Evolutionary conservation across 2,797 vertebrate genomes (phyloP).

Genomic region (Chelon labrosus): DNA sequence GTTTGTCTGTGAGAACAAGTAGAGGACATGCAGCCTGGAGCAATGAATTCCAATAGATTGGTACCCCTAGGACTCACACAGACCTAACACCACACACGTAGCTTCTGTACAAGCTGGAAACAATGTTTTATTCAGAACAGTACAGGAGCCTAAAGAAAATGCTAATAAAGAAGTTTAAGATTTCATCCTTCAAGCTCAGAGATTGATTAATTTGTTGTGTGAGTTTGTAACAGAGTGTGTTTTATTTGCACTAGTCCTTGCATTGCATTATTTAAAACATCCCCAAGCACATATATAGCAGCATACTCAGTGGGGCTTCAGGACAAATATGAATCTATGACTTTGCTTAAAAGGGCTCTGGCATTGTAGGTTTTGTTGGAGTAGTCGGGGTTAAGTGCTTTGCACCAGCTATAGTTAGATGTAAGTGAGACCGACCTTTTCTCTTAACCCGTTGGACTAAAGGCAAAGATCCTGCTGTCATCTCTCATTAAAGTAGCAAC

Average conservation of each 20-base stretch:
- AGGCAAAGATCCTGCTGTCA: slow-evolving; percentile 18
- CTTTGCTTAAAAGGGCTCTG: slow-evolving; percentile 33
- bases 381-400: slow-evolving; percentile 17
- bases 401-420: slow-evolving; percentile 13
- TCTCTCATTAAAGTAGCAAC: slow-evolving; percentile 6
- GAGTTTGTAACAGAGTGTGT: slow-evolving; percentile 45
- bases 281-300: slow-evolving; percentile 21
- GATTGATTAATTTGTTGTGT: slow-evolving; percentile 65
- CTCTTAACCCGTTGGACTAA: slow-evolving; percentile 23
- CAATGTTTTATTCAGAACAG: slow-evolving; percentile 77
- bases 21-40: slow-evolving; percentile 71
- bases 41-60: slow-evolving; percentile 71
- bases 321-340: slow-evolving; percentile 47
- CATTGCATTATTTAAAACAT: slow-evolving; percentile 60
- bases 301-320: slow-evolving; percentile 18
- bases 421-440: slow-evolving; percentile 5
- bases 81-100: slow-evolving; percentile 16
- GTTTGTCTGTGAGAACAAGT: slow-evolving; percentile 62
- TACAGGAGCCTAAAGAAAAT: slow-evolving; percentile 63
- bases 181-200: slow-evolving; percentile 41
- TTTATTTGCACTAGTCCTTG: slow-evolving; percentile 22
- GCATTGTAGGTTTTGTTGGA: slow-evolving; percentile 28
- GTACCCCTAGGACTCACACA: slow-evolving; percentile 56
- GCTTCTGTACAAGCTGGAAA: slow-evolving; percentile 32
- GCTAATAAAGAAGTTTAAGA: slow-evolving; percentile 58